These are phyloP conservation scores for Hypomesus transpacificus DNA, from an alignment of 2,113 vertebrate genomes.

Conservation along the genomic window DNA sequence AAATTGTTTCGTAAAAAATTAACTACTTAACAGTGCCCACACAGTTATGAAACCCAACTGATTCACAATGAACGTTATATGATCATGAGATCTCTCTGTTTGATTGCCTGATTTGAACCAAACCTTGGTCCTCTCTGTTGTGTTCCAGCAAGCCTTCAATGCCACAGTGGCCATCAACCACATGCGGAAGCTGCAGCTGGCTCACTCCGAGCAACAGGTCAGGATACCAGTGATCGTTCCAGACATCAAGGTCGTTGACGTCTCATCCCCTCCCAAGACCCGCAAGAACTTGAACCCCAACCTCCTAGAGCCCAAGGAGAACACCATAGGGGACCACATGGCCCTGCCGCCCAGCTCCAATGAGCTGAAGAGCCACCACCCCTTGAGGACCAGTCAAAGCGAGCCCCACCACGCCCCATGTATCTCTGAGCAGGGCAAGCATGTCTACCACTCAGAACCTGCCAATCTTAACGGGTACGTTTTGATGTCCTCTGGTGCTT, in stretches of 20 bases:
- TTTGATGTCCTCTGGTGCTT: too few species aligned
- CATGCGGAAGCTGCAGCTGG: conserved; percentile 92
- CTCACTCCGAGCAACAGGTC: conserved; percentile 47
- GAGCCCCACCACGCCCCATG: conserved; percentile 40
- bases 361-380: conserved; percentile 56
- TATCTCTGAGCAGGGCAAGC: conserved; percentile 63
- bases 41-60: too few species aligned
- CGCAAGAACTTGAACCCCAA: conserved; percentile 26
- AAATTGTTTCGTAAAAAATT: too few species aligned
- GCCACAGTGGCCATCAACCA: conserved; percentile 87
- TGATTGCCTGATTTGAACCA: background rate
- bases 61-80: too few species aligned
- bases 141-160: conserved; percentile 87
- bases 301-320: background rate
- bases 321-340: background rate
- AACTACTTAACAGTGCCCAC: too few species aligned
- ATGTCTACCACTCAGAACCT: conserved; percentile 71
- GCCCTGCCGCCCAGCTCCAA: conserved; percentile 24
- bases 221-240: conserved; percentile 49
- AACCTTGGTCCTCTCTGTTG: background rate
- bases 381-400: conserved; percentile 58
- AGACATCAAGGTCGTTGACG: conserved; percentile 49
- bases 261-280: conserved; percentile 45
- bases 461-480: conserved; percentile 72
- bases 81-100: background rate